Conservation (phyloP, 2,888 invertebrate species). For the Abrostola triplasia region DNA sequence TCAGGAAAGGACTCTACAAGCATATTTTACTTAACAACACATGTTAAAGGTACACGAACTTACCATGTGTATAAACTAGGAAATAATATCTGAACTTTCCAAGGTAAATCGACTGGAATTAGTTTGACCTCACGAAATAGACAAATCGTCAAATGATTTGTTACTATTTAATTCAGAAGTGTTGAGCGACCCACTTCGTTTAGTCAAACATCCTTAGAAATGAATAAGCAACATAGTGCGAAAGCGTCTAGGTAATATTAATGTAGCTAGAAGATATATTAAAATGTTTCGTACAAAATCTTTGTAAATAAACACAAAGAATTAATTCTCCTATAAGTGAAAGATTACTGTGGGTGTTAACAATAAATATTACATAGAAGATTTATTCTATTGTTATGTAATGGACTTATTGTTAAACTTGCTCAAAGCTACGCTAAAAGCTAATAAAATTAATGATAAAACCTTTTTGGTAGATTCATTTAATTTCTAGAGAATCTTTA, state of each 20-base stretch:
- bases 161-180: slow-evolving; percentile 26
- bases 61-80: slow-evolving; percentile 10
- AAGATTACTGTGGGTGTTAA: slow-evolving; percentile 22
- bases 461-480: slow-evolving; percentile 31
- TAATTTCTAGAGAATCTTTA: slow-evolving; percentile 34
- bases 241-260: slow-evolving; percentile 21
- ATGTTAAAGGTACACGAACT: neutral
- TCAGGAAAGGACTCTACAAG: no score
- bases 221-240: slow-evolving; percentile 34
- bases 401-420: slow-evolving; percentile 44
- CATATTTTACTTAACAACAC: no score
- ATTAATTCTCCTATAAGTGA: slow-evolving; percentile 20
- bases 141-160: slow-evolving; percentile 32
- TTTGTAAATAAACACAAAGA: slow-evolving; percentile 16
- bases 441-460: slow-evolving; percentile 37
- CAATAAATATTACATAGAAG: slow-evolving; percentile 35
- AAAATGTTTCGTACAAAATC: slow-evolving; percentile 1
- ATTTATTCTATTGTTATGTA: slow-evolving; percentile 35
- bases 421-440: slow-evolving; percentile 27
- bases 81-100: slow-evolving; percentile 13
- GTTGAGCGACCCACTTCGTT: slow-evolving; percentile 40
- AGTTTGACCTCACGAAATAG: slow-evolving; percentile 36
- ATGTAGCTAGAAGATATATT: neutral
- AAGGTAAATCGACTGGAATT: slow-evolving; percentile 39
- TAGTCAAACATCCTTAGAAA: slow-evolving; percentile 5